phyloP scores from a whole-genome alignment of 2,888 invertebrate genomes.

The Chrysomela aeneicollis region DNA sequence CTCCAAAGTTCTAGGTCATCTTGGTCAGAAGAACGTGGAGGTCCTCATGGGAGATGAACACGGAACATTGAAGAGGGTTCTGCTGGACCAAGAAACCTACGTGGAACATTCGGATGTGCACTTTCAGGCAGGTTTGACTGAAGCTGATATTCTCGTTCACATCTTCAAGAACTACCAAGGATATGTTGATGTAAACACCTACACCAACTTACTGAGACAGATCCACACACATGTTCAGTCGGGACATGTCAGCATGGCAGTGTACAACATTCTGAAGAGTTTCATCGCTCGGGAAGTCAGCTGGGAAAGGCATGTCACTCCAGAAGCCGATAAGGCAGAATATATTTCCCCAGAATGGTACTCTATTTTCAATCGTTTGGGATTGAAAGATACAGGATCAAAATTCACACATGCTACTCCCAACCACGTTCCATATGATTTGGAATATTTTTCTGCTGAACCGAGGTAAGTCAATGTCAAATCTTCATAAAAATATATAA shows the following conservation, averaged over 20 bases:
- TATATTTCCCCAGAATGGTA: background rate
- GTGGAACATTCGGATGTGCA: background rate
- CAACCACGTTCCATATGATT: too few relatives aligned
- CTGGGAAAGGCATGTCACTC: background rate
- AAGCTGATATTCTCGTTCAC: slow-evolving; percentile 37
- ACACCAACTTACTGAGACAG: slow-evolving; percentile 39
- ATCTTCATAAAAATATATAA: too few relatives aligned
- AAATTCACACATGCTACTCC: too few relatives aligned
- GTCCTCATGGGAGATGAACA: slow-evolving; percentile 40
- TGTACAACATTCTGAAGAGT: slow-evolving; percentile 34
- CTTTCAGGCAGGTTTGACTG: background rate
- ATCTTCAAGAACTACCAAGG: slow-evolving; percentile 44
- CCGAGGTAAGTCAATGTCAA: background rate
- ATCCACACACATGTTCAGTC: slow-evolving; percentile 37
- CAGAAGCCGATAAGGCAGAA: background rate
- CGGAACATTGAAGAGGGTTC: slow-evolving; percentile 38
- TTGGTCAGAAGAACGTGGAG: slow-evolving; percentile 39
- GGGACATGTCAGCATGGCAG: slow-evolving; percentile 36
- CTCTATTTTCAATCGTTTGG: background rate
- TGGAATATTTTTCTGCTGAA: background rate
- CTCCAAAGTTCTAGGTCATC: slow-evolving; percentile 31
- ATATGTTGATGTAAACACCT: slow-evolving; percentile 36
- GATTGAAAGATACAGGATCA: background rate
- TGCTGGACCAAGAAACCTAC: slow-evolving; percentile 36
- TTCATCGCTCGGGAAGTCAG: background rate